A percentile compares a stretch with the other conserved stretches of the same genome.
Evolutionary conservation across 2,797 vertebrate genomes (phyloP).

Genomic region (Synaphobranchus kaupii): DNA sequence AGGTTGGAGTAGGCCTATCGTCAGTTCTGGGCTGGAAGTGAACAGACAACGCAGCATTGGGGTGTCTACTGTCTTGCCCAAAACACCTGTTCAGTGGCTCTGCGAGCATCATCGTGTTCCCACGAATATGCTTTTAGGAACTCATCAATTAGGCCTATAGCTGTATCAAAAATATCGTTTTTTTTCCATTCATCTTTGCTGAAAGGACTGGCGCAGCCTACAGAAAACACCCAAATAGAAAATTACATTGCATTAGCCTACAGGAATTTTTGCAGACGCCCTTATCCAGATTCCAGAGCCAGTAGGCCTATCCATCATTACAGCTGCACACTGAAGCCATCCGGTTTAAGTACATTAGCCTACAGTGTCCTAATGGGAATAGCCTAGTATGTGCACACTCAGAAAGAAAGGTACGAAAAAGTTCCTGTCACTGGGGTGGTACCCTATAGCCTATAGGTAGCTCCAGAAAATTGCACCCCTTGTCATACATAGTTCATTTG

Average conservation of each 20-base stretch:
- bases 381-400: too few relatives aligned
- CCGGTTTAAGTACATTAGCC: too few relatives aligned
- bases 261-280: too few relatives aligned
- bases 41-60: background rate
- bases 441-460: too few relatives aligned
- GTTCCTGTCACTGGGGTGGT: too few relatives aligned
- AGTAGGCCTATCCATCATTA: too few relatives aligned
- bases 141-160: background rate
- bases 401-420: too few relatives aligned
- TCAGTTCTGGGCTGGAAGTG: background rate
- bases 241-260: background rate
- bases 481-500: too few relatives aligned
- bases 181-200: background rate
- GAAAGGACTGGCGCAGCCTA: background rate
- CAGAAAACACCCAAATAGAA: background rate
- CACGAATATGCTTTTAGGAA: background rate
- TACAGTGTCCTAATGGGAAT: too few relatives aligned
- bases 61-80: background rate
- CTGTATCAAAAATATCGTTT: background rate
- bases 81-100: background rate
- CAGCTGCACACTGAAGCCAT: too few relatives aligned
- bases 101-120: background rate
- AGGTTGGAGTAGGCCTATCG: background rate
- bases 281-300: too few relatives aligned
- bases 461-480: too few relatives aligned